These are phyloP conservation scores for Microhierax caerulescens DNA, from an alignment of 2,797 vertebrate species.

Conservation along the genomic window DNA sequence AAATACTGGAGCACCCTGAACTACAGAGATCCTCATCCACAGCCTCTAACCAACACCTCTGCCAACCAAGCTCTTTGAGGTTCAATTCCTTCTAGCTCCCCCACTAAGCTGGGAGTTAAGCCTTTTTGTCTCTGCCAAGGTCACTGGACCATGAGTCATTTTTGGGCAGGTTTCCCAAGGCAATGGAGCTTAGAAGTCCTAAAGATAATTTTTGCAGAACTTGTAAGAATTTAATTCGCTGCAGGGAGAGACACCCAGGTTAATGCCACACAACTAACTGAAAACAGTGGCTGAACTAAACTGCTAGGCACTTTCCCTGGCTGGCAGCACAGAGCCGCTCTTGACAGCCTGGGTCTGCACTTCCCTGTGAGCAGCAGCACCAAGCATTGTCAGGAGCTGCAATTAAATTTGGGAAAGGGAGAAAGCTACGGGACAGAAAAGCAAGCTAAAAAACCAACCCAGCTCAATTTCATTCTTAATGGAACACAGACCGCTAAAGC, in stretches of 20 bases:
- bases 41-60: neutral
- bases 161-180: neutral
- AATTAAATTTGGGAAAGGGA: neutral
- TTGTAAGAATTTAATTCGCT: neutral
- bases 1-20: neutral
- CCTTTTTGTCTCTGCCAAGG: neutral
- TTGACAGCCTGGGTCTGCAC: neutral
- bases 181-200: neutral
- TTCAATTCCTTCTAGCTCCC: neutral
- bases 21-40: neutral
- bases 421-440: neutral
- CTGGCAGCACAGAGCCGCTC: neutral
- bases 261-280: neutral
- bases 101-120: neutral
- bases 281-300: neutral
- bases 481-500: neutral
- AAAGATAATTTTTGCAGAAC: neutral
- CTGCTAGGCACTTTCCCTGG: rapidly evolving
- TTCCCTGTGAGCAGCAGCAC: neutral
- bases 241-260: neutral
- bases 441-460: neutral
- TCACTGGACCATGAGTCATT: neutral
- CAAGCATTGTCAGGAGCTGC: neutral
- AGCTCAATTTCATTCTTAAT: neutral
- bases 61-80: neutral